phyloP scores from a whole-genome alignment of 2,797 vertebrate species.

The Sebastes elongatus region DNA sequence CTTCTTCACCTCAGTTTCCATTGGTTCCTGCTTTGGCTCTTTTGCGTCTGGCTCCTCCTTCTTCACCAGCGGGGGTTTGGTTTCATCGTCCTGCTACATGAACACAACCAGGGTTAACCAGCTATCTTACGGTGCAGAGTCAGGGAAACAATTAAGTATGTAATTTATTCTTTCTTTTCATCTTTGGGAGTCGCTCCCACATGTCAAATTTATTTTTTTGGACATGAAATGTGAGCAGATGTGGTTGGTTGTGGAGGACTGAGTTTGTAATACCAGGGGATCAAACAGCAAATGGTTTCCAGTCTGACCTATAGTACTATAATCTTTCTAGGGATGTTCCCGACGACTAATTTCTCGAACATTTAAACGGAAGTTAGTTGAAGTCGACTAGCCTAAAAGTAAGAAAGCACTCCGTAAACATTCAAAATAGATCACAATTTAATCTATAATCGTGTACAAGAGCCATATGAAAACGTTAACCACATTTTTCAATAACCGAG shows the following conservation, averaged over 20 bases:
- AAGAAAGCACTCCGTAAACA: too few species aligned
- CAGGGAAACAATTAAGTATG: not conserved
- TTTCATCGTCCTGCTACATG: conserved; percentile 69
- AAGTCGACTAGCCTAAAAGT: too few species aligned
- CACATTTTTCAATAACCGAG: too few species aligned
- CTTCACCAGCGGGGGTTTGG: conserved; percentile 78
- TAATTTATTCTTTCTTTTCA: not conserved
- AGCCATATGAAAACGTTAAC: too few species aligned
- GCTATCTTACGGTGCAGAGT: not conserved
- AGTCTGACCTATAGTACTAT: not conserved
- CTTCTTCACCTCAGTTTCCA: conserved; percentile 94
- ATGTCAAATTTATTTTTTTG: not conserved
- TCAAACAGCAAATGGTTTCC: not conserved
- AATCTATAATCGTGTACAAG: too few species aligned
- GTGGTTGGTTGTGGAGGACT: not conserved
- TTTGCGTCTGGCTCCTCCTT: conserved; percentile 88
- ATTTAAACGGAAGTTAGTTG: too few species aligned
- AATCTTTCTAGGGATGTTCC: too few species aligned
- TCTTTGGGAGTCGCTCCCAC: not conserved
- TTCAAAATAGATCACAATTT: too few species aligned
- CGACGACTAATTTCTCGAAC: too few species aligned
- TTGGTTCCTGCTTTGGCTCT: conserved; percentile 90
- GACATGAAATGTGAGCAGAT: not conserved
- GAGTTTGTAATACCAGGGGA: not conserved
- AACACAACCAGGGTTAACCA: conserved; percentile 22